Evolutionary conservation across 2,888 invertebrate species (phyloP).

Genomic region (Nomada ruficornis): DNA sequence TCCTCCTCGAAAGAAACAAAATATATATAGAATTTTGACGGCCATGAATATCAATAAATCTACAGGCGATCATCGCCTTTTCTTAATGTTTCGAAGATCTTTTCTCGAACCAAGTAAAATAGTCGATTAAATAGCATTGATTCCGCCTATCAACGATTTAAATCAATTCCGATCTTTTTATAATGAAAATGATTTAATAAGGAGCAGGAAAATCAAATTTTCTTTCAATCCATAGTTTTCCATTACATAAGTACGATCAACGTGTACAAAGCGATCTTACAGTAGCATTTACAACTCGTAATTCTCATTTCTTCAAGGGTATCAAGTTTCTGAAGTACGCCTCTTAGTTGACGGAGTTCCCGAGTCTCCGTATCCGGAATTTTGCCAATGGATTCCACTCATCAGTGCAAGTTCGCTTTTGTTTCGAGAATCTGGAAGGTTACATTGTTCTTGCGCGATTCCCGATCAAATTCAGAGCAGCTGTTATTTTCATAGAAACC

Average conservation of each 20-base stretch:
- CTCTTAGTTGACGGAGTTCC: not conserved
- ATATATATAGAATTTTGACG: too few species aligned
- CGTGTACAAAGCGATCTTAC: conserved; percentile 6
- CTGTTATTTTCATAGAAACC: not conserved
- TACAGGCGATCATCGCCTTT: too few species aligned
- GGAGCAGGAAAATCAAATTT: conserved; percentile 10
- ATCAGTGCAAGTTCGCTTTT: conserved; percentile 17
- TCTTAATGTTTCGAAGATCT: too few species aligned
- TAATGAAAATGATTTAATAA: not conserved
- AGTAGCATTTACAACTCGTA: not conserved
- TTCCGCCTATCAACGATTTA: too few species aligned
- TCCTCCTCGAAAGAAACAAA: too few species aligned
- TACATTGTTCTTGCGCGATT: not conserved
- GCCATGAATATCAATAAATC: not conserved
- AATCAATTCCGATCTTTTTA: too few species aligned
- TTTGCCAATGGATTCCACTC: conserved; percentile 24
- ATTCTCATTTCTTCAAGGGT: conserved; percentile 46
- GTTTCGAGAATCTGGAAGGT: not conserved
- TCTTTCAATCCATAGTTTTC: not conserved
- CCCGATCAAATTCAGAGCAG: not conserved
- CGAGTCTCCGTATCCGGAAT: conserved; percentile 27
- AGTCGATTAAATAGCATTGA: too few species aligned
- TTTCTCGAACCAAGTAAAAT: too few species aligned
- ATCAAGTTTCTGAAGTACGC: conserved; percentile 39
- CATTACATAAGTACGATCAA: conserved; percentile 10